Base-by-base conservation (phyloP, 2,797 vertebrate genomes). In the Moxostoma hubbsi region DNA sequence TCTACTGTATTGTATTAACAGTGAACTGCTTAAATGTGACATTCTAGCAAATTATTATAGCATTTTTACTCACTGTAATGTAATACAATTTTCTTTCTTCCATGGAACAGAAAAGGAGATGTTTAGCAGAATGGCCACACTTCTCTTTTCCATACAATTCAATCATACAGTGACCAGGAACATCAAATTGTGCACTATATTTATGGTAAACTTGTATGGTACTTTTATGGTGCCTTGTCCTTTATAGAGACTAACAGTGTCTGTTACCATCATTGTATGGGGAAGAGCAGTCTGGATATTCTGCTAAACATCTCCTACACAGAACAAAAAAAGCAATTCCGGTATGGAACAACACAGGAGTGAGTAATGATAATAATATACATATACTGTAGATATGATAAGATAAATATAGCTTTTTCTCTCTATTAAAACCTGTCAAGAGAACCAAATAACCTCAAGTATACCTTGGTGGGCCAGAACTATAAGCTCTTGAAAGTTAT, bases 401-500 rank as follows among this genome's bases (percentile, higher is more conserved):
- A 59, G 9, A 24, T 9, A 53, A 9, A 24, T 24, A 24, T 1
- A 53, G 13, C 51, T 18, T 36, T 11, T 36, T 18, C 43, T 2
- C 6, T 62, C 43, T 7, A 7, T 50, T 7, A 8, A 0, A 62
- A 45, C 24, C 6, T 45, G 59, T 43, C 15, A 51, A 0, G 12
- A 68, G 64, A 46, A 68, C 36, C 68, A 16, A 11, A 64, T 49
- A 54, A 46, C n/a, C 24, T 13, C 11, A 53, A 53, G 10, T 12
- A 53, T 54, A 54, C 13, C 13, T 13, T 36, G 13, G 50, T 46
- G 36, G 7, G 51, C 16, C 24, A 74, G 9, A 64, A 73, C 58
- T 15, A 53, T 75, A 12, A 57, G 16, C 63, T 58, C 63, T 51
- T 67, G n/a, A 59, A 15, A 62, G 6, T 57, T 57, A 13, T 53